These are phyloP conservation scores for Drosophila silvestris DNA, from an alignment of 2,888 invertebrate species.

Conservation along the genomic window DNA sequence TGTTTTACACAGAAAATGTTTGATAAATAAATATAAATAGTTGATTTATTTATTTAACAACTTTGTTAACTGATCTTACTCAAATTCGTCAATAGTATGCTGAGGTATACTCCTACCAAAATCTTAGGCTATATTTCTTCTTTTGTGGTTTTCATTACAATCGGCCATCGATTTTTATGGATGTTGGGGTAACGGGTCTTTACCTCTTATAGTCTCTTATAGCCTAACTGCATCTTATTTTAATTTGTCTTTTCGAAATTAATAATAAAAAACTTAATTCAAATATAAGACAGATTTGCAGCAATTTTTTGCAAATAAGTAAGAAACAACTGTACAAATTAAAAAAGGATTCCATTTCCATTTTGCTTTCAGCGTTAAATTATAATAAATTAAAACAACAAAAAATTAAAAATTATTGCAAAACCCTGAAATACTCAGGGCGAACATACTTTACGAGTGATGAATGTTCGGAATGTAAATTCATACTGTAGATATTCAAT, in stretches of 20 bases:
- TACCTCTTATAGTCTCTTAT: not conserved
- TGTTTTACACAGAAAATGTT: not conserved
- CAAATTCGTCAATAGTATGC: not conserved
- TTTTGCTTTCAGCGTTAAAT: not conserved
- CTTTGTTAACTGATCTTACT: not conserved
- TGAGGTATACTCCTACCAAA: not conserved
- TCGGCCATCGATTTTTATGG: not conserved
- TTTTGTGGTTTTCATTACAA: not conserved
- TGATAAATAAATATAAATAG: not conserved
- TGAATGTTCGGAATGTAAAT: not conserved
- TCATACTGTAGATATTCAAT: not conserved
- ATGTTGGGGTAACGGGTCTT: not conserved
- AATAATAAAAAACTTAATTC: not conserved
- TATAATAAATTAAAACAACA: not conserved
- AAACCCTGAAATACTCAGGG: not conserved
- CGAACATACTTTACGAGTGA: not conserved
- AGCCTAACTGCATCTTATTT: not conserved
- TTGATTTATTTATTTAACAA: not conserved
- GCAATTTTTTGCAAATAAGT: not conserved
- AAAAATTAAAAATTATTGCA: not conserved
- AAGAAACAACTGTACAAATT: not conserved
- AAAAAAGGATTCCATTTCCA: not conserved
- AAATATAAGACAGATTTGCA: not conserved
- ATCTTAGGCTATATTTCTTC: not conserved
- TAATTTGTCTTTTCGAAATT: not conserved